phyloP scores from a whole-genome alignment of 1,140 invertebrate genomes.

The Muscidifurax raptorellus region DNA sequence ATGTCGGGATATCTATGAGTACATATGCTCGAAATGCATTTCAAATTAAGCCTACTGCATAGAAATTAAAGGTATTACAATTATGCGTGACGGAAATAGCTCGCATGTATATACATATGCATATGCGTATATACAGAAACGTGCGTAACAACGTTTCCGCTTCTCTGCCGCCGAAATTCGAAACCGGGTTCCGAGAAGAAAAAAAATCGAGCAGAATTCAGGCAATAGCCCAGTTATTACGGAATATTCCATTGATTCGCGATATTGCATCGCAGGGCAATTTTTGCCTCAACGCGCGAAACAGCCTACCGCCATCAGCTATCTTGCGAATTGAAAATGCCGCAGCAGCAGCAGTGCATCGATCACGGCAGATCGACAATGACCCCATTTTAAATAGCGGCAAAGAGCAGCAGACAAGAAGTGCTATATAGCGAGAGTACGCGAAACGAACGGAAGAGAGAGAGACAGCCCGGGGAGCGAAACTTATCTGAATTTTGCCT shows the following conservation, averaged over 20 bases:
- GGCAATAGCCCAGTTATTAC: not conserved
- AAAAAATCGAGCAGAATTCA: not conserved
- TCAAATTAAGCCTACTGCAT: too few species aligned
- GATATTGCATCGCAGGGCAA: not conserved
- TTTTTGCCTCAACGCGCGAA: not conserved
- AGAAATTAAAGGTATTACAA: too few species aligned
- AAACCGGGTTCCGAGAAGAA: not conserved
- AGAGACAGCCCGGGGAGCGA: constrained; percentile 27
- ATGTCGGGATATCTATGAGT: not conserved
- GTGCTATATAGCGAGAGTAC: constrained; percentile 24
- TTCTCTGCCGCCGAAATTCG: not conserved
- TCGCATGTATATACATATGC: too few species aligned
- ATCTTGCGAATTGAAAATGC: constrained; percentile 50
- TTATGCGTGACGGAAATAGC: too few species aligned
- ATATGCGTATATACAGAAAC: too few species aligned
- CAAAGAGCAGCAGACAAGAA: constrained; percentile 32
- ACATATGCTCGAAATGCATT: too few species aligned
- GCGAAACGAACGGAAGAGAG: constrained; percentile 11
- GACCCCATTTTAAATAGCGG: constrained; percentile 24
- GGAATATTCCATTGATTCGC: not conserved
- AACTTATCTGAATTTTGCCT: constrained; percentile 51
- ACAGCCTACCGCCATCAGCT: too few species aligned
- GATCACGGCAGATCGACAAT: constrained; percentile 45
- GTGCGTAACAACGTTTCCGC: too few species aligned
- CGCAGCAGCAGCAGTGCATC: constrained; percentile 1